Base-by-base conservation (phyloP, 2,797 vertebrate genomes). In the Trachurus trachurus region DNA sequence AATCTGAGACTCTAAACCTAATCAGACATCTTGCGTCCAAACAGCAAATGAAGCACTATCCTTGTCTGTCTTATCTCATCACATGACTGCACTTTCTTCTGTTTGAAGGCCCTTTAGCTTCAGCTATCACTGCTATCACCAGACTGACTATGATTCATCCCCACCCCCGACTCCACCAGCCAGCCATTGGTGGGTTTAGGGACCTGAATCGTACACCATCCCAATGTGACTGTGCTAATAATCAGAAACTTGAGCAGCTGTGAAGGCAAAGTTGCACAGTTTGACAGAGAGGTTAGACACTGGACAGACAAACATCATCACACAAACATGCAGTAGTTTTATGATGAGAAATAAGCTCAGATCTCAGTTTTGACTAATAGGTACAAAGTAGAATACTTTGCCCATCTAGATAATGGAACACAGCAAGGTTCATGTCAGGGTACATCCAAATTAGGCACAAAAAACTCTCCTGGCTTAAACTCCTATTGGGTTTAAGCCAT, bases 211-310 rank as follows among this genome's bases (percentile, higher is more conserved):
- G 42, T 75, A 81, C 76, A 75, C n/a, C 9, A 12, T 21, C 2
- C 19, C 47, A 44, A 44, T 31, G 4, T 1, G 34, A 31, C 42
- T 15, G 34, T 21, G 15, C 15, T 37, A 61, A 69, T 52, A 49
- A n/a, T 66, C 0, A 47, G 79, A 88, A 87, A 86, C 77, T 70
- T 21, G 29, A 71, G 74, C 89, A 93, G 91, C 91, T 93, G 88
- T 89, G 68, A 88, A 90, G 91, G 83, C 88, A 91, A 49, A 83
- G 22, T 50, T 0, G 13, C 66, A 62, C 60, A 71, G 65, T 45
- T 50, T 77, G 81, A 79, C 17, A 0, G 39, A 78, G 73, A 59
- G 74, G 66, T 54, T 31, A 59, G 22, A 74, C 71, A 45, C n/a
- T 31, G 65, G 68, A 71, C 8, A 0, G 17, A 67, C 65, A 16